Evolutionary conservation across 2,888 invertebrate species (phyloP).

Genomic region (Xylocampa areola): DNA sequence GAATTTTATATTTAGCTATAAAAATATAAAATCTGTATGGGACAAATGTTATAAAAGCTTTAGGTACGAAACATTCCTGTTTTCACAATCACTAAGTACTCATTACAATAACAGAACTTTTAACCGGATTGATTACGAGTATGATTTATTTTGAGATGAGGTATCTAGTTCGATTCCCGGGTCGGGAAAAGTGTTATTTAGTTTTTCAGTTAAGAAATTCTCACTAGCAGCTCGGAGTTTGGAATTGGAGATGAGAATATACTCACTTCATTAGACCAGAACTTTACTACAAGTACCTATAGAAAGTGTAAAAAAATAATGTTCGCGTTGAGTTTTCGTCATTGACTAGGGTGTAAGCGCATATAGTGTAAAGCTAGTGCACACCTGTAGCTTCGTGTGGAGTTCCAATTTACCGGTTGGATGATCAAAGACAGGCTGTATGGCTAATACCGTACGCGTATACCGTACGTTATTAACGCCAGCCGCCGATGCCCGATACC

Average conservation of each 20-base stretch:
- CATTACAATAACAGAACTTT: no score
- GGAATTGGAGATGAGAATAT: no score
- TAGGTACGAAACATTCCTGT: not conserved
- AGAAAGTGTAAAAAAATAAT: constrained; percentile 17
- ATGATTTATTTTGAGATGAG: no score
- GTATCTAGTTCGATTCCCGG: no score
- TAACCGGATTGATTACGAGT: no score
- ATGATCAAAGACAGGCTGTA: constrained; percentile 78
- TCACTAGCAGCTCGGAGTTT: no score
- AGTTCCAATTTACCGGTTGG: constrained; percentile 81
- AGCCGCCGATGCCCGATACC: constrained; percentile 22
- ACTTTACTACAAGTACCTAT: constrained; percentile 4
- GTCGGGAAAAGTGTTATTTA: no score
- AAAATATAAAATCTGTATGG: not conserved
- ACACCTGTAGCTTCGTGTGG: constrained; percentile 71
- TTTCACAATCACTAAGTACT: no score
- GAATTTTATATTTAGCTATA: constrained; percentile 31
- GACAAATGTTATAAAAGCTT: constrained; percentile 13
- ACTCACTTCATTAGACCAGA: constrained; percentile 1
- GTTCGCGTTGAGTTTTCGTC: constrained; percentile 40
- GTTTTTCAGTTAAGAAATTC: no score
- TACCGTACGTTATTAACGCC: constrained; percentile 40
- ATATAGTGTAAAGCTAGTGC: constrained; percentile 71
- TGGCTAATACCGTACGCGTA: constrained; percentile 52
- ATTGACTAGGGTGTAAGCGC: constrained; percentile 47